Evolutionary conservation across 2,797 vertebrate species (phyloP), one percentile per base, ranked within the genome.

Genomic region (Geotria australis): DNA sequence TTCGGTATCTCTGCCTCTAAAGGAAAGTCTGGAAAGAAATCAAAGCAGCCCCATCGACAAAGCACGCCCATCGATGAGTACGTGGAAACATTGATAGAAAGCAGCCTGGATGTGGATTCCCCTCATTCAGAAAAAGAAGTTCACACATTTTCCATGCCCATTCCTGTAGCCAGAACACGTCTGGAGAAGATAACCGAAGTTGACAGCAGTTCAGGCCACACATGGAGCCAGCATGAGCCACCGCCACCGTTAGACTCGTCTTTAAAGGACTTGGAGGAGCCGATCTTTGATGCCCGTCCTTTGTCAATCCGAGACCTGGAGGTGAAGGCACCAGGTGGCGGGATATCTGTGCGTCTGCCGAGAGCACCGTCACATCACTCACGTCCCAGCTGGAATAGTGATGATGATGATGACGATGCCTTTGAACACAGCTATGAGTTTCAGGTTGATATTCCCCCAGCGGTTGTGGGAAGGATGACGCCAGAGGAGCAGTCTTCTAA

Each of bases 71-170:
- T 70, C 3, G 62, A 66, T 68, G 73, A 77, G 68, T 70, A 68
- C 48, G 58, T 66, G 56, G 63, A 70, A 65, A 73, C 71, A 10
- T 63, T 70, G 48, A 68, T 74, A 10, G 65, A 66, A 56, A 66
- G 65, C 10, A 63, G 57, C 48, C 5, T 67, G 9, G 14, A 58
- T 56, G 62, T 57, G 46, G 61, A 64, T 9, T 9, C 64, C 49
- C 57, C 56, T 6, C 7, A 55, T 9, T 13, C n/a, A 10, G 24
- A 15, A 60, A 56, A 59, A 53, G 59, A 14, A 56, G 58, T 38
- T 38, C 24, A 5, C 3, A 38, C 38, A 38, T 24, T 38, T 38
- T 38, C 3, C 38, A 38, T 24, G 24, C 24, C 24, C 38, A 6
- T 38, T 24, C 24, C 24, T 24, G 24, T 38, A 24, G 24, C 24